These are phyloP conservation scores for Heloderma charlesbogerti DNA, from an alignment of 2,113 vertebrate genomes.

Conservation along the genomic window DNA sequence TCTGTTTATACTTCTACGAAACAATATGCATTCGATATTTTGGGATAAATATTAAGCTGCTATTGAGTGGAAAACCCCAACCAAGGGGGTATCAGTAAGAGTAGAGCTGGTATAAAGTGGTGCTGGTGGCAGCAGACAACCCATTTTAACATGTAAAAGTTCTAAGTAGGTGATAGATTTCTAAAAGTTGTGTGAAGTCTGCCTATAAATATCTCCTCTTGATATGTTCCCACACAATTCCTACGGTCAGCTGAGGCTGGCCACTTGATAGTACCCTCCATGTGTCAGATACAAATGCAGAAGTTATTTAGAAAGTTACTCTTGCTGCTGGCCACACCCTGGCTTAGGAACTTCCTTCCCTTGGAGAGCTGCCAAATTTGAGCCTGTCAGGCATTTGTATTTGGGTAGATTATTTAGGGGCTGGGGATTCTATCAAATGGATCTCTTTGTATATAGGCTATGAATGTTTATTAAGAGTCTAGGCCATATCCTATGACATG, in stretches of 20 bases:
- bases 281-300: neutral
- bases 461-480: neutral
- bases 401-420: neutral
- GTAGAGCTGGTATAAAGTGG: neutral
- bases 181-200: constrained; percentile 9
- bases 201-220: constrained; percentile 17
- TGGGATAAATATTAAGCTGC: neutral
- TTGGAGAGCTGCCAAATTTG: neutral
- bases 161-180: neutral
- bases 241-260: neutral
- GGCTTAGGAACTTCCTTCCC: neutral
- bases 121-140: neutral
- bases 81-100: neutral
- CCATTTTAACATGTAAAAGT: neutral
- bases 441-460: neutral
- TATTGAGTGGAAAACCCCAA: neutral
- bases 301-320: constrained; percentile 16
- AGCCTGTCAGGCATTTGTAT: neutral
- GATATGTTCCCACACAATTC: constrained; percentile 1
- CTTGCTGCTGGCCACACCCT: neutral
- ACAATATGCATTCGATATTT: neutral
- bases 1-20: neutral
- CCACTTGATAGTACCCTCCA: neutral
- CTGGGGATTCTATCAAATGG: neutral
- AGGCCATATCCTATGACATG: neutral